A percentile compares a stretch with the other conserved stretches of the same genome.
phyloP scores from a whole-genome alignment of 2,113 vertebrate genomes.

The Eupsittula cactorum region DNA sequence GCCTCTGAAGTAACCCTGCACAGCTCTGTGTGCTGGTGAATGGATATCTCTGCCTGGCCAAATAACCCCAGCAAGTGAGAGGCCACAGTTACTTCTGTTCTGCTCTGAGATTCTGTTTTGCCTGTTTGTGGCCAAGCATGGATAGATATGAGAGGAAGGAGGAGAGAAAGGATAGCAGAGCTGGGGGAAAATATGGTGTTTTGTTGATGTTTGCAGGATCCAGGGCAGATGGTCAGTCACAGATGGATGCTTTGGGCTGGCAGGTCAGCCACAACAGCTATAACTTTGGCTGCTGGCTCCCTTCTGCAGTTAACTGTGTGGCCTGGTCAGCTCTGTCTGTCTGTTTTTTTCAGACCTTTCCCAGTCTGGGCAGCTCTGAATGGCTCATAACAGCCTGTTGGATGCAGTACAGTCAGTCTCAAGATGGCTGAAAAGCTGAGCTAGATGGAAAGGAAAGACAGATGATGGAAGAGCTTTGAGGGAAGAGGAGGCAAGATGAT shows the following conservation, averaged over 20 bases:
- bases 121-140: neutral
- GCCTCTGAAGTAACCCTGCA: neutral
- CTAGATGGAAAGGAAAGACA: neutral
- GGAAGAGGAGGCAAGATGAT: neutral
- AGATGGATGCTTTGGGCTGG: conserved; percentile 55
- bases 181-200: conserved; percentile 7
- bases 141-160: neutral
- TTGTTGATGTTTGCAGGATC: conserved; percentile 44
- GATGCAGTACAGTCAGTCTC: neutral
- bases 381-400: neutral
- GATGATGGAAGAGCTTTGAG: neutral
- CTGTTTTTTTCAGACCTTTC: neutral
- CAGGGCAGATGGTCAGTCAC: conserved; percentile 64
- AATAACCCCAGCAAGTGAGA: neutral
- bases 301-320: conserved; percentile 4
- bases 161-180: neutral
- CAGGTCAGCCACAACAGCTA: conserved; percentile 47
- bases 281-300: neutral
- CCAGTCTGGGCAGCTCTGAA: neutral
- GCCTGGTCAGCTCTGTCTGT: neutral
- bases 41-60: neutral
- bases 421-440: conserved; percentile 16
- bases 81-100: neutral
- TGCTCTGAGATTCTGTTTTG: neutral
- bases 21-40: neutral